Evolutionary conservation across 2,888 invertebrate genomes (phyloP).

Genomic region (Acleris laterana): DNA sequence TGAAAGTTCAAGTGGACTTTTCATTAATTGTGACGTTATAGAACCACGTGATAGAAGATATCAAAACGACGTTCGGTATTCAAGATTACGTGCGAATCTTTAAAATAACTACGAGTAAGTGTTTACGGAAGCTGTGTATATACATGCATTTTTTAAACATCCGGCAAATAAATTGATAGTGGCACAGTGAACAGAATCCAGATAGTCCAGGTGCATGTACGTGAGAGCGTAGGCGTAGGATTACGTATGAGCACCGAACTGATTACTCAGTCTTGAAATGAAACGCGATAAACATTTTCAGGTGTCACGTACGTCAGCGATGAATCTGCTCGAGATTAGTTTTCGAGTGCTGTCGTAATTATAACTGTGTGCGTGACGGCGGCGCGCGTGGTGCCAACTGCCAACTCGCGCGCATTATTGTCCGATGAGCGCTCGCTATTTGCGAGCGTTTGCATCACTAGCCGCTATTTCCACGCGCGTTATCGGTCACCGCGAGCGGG

Average conservation of each 20-base stretch:
- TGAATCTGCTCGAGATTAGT: conserved; percentile 66
- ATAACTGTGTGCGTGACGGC: conserved; percentile 65
- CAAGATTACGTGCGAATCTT: background rate
- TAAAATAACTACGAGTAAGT: background rate
- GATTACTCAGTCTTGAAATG: conserved; percentile 72
- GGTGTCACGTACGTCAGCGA: conserved; percentile 70
- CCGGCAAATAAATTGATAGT: conserved; percentile 10
- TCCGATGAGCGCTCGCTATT: conserved; percentile 58
- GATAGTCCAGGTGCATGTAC: conserved; percentile 45
- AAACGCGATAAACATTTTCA: conserved; percentile 63
- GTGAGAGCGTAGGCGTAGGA: conserved; percentile 49
- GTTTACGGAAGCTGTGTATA: conserved; percentile 8
- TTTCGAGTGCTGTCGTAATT: conserved; percentile 71
- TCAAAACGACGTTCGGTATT: background rate
- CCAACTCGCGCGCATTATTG: conserved; percentile 53
- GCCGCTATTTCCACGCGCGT: conserved; percentile 53
- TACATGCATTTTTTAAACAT: conserved; percentile 5
- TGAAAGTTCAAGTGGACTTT: too few relatives aligned
- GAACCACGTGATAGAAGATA: background rate
- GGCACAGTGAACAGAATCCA: conserved; percentile 15
- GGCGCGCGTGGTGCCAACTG: conserved; percentile 45
- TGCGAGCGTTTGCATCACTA: conserved; percentile 57
- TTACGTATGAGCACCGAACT: conserved; percentile 53
- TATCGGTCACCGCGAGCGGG: conserved; percentile 57
- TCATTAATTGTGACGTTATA: background rate